These are phyloP conservation scores for Microchrysa polita DNA, from an alignment of 2,888 invertebrate species.

Conservation along the genomic window DNA sequence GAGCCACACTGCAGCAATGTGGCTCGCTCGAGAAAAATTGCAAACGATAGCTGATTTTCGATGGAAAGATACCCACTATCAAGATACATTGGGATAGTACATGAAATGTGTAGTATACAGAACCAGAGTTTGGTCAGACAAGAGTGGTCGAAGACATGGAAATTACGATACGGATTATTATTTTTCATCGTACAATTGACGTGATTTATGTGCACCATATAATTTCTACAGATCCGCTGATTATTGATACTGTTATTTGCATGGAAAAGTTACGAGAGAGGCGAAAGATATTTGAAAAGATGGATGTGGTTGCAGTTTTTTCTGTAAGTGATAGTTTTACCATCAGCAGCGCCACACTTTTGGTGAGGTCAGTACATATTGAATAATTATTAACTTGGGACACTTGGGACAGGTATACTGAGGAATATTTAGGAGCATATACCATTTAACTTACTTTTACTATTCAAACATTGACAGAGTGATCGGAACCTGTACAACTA, in stretches of 20 bases:
- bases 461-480: too few relatives aligned
- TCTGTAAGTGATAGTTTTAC: too few relatives aligned
- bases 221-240: conserved; percentile 20
- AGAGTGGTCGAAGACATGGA: conserved; percentile 36
- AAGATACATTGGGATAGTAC: too few relatives aligned
- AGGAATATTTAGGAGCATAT: too few relatives aligned
- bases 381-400: too few relatives aligned
- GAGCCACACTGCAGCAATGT: conserved; percentile 5
- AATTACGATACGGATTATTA: conserved; percentile 43
- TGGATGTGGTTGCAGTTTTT: too few relatives aligned
- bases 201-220: conserved; percentile 35
- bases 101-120: not conserved
- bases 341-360: too few relatives aligned
- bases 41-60: not conserved
- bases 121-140: conserved; percentile 20
- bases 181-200: conserved; percentile 27
- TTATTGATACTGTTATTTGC: conserved; percentile 40
- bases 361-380: too few relatives aligned
- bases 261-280: not conserved
- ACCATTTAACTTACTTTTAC: too few relatives aligned
- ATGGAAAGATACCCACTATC: conserved; percentile 13
- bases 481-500: too few relatives aligned
- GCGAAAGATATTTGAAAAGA: too few relatives aligned
- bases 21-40: not conserved
- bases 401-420: too few relatives aligned